Evolutionary conservation across 2,113 vertebrate genomes (phyloP).

Genomic region (Picathartes gymnocephalus): DNA sequence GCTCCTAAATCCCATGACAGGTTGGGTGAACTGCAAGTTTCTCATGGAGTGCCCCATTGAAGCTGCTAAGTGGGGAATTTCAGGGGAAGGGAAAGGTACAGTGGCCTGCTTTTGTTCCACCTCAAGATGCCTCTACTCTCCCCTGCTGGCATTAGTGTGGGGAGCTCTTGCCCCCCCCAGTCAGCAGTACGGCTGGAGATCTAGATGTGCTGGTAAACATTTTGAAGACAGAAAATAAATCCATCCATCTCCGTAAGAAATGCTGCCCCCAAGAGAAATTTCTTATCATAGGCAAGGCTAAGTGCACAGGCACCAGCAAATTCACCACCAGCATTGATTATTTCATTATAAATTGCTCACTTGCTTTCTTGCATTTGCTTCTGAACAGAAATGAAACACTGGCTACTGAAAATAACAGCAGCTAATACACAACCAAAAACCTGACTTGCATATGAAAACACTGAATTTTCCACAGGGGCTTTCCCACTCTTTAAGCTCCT

Average conservation of each 20-base stretch:
- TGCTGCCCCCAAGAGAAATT: constrained; percentile 64
- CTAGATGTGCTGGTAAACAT: constrained; percentile 22
- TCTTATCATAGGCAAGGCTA: constrained; percentile 48
- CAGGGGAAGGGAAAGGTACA: neutral
- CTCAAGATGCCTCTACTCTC: fast-evolving
- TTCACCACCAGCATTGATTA: constrained; percentile 51
- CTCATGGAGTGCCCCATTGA: fast-evolving
- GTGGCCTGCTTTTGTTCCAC: neutral
- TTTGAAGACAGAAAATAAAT: constrained; percentile 41
- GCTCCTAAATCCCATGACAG: neutral
- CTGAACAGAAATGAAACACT: constrained; percentile 44
- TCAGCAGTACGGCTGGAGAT: neutral
- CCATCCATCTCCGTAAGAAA: constrained; percentile 60
- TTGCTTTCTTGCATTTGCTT: constrained; percentile 50
- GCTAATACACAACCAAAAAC: constrained; percentile 13
- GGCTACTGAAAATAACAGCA: constrained; percentile 48
- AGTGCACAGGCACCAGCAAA: constrained; percentile 27
- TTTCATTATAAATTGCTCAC: constrained; percentile 52
- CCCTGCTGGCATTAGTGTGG: neutral
- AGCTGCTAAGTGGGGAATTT: neutral
- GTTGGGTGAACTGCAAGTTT: neutral
- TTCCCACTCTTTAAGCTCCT: constrained; percentile 48
- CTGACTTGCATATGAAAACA: constrained; percentile 51
- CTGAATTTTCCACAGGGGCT: constrained; percentile 53
- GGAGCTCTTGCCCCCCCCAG: neutral